A percentile compares a stretch with the other conserved stretches of the same genome.
Conservation (phyloP, 64 coral and sea anemone genomes). For the Exaiptasia diaphana region DNA sequence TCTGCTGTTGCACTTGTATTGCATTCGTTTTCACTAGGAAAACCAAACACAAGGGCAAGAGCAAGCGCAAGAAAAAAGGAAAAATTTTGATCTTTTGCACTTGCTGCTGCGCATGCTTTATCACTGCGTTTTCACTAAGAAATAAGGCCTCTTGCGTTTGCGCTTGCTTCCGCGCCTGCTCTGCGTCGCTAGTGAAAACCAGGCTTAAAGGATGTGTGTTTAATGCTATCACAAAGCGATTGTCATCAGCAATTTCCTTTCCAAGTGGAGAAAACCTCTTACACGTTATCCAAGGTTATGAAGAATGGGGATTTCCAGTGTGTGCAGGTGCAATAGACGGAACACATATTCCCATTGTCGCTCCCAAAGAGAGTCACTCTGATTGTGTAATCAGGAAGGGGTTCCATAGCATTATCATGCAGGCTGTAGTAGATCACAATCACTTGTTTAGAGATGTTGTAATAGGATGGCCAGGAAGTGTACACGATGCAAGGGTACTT, state of each 20-base stretch:
- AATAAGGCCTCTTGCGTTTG: not conserved
- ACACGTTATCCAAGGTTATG: slow-evolving; percentile 17
- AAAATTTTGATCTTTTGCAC: not conserved
- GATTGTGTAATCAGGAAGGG: slow-evolving; percentile 11
- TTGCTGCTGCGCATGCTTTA: not conserved
- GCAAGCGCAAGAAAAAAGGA: not conserved
- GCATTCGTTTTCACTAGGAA: not conserved
- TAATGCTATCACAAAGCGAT: not conserved
- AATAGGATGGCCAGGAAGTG: slow-evolving; percentile 38
- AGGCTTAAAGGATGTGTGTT: slow-evolving; percentile 1
- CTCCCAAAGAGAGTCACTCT: slow-evolving; percentile 17
- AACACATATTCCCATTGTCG: slow-evolving; percentile 23
- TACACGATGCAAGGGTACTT: slow-evolving; percentile 61
- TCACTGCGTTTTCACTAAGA: not conserved
- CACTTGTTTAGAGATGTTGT: slow-evolving; percentile 21
- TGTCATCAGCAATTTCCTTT: slow-evolving; percentile 16
- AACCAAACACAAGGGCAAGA: too few species aligned
- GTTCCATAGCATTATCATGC: slow-evolving; percentile 27
- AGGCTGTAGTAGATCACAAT: slow-evolving; percentile 18
- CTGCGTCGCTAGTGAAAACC: not conserved
- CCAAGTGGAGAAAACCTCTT: slow-evolving; percentile 18
- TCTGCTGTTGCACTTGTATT: not conserved
- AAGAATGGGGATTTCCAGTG: slow-evolving; percentile 13
- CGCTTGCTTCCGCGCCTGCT: too few species aligned
- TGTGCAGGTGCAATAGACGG: slow-evolving; percentile 12